phyloP scores from a whole-genome alignment of 2,113 vertebrate genomes.

The Petromus typicus region DNA sequence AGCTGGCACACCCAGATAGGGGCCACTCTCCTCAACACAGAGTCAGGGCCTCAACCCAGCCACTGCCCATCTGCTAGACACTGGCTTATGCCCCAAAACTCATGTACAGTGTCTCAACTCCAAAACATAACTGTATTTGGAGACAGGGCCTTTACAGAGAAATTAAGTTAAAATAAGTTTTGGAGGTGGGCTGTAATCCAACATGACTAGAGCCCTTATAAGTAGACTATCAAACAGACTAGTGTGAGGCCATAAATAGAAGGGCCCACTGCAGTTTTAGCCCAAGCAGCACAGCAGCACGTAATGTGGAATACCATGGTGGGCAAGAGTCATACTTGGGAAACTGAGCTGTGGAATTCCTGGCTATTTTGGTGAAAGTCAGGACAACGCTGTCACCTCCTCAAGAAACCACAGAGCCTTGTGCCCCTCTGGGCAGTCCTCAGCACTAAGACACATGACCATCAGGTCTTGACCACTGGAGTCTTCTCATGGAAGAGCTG shows the following conservation, averaged over 20 bases:
- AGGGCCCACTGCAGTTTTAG: not conserved
- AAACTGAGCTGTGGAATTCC: not conserved
- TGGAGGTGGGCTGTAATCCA: not conserved
- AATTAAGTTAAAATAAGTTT: not conserved
- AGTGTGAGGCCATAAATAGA: not conserved
- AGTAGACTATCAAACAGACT: not conserved
- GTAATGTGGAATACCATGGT: not conserved
- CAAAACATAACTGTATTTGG: not conserved
- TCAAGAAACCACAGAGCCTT: not conserved
- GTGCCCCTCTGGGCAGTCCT: not conserved
- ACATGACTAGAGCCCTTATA: not conserved
- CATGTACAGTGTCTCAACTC: not conserved
- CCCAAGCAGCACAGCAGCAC: not conserved
- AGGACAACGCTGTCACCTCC: not conserved
- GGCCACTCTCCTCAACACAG: not conserved
- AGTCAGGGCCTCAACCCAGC: not conserved
- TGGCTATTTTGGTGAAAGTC: too few relatives aligned
- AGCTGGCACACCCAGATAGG: not conserved
- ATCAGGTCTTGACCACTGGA: not conserved
- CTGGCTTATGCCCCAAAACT: not conserved
- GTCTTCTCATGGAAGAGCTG: not conserved
- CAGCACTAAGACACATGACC: not conserved
- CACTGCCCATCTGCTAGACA: not conserved
- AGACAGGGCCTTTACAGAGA: not conserved
- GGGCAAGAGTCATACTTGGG: not conserved